phyloP scores from a whole-genome alignment of 2,888 invertebrate species.

The Atethmia centrago region DNA sequence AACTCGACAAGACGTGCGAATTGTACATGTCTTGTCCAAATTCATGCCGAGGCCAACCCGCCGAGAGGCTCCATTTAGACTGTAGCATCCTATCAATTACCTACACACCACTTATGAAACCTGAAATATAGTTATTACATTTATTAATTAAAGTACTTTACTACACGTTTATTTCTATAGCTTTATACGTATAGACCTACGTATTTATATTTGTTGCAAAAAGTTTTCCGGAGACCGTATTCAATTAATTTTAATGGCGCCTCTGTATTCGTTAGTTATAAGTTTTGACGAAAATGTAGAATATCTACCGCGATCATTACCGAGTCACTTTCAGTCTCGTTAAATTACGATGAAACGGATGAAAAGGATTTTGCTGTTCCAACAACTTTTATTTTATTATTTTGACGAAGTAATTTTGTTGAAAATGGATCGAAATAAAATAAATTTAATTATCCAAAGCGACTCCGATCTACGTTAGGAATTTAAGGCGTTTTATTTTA shows the following conservation, averaged over 20 bases:
- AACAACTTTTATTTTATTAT: slow-evolving; percentile 49
- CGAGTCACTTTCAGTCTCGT: slow-evolving; percentile 53
- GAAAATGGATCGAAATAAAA: slow-evolving; percentile 26
- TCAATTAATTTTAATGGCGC: slow-evolving; percentile 59
- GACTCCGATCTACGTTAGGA: neutral
- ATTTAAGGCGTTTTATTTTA: slow-evolving; percentile 1
- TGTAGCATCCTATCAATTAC: no score
- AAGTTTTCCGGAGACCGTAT: slow-evolving; percentile 28
- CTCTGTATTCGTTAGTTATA: slow-evolving; percentile 52
- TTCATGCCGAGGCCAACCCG: no score
- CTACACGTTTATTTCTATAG: neutral
- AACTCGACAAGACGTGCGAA: no score
- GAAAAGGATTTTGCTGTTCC: slow-evolving; percentile 41
- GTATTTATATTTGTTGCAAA: slow-evolving; percentile 7
- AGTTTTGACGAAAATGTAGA: slow-evolving; percentile 53
- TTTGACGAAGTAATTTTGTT: slow-evolving; percentile 35
- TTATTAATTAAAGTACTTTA: neutral
- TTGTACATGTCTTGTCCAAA: no score
- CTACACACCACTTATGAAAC: neutral
- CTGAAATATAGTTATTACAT: neutral
- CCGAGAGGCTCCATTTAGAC: no score
- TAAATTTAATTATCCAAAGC: slow-evolving; percentile 7
- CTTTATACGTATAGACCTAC: neutral
- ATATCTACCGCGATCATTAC: slow-evolving; percentile 51
- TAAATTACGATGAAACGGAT: slow-evolving; percentile 51